These are phyloP conservation scores for Choloepus didactylus DNA, from an alignment of 2,797 vertebrate genomes.

Conservation along the genomic window DNA sequence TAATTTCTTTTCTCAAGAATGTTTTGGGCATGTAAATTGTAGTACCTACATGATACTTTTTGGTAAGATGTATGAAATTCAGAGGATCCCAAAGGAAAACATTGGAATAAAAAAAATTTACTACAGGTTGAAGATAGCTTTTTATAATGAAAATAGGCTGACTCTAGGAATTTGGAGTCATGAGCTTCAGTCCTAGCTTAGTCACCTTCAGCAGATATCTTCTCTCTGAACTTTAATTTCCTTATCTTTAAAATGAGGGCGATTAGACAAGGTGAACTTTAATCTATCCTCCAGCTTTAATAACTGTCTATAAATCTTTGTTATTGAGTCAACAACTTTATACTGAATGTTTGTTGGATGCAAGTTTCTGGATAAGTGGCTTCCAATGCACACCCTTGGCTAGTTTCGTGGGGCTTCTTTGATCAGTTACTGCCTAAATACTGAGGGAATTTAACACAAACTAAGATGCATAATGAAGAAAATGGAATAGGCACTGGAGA, in stretches of 20 bases:
- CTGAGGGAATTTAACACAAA: constrained; percentile 32
- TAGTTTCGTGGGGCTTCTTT: neutral
- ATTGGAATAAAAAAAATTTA: neutral
- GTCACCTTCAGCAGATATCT: neutral
- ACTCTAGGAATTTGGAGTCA: neutral
- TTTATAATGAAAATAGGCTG: constrained; percentile 30
- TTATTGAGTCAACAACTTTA: neutral
- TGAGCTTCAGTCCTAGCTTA: neutral
- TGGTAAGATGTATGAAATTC: neutral
- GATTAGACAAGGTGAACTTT: neutral
- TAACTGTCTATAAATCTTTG: neutral
- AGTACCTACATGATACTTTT: neutral
- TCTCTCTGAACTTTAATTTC: constrained; percentile 7
- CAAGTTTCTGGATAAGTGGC: neutral
- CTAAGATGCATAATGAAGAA: neutral
- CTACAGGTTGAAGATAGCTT: neutral
- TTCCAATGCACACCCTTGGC: neutral
- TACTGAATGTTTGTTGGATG: neutral
- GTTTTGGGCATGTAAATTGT: neutral
- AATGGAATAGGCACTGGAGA: neutral
- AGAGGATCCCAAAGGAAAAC: constrained; percentile 43
- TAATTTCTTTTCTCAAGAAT: constrained; percentile 1
- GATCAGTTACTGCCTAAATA: neutral
- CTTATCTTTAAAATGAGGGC: constrained; percentile 59
- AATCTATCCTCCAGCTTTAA: neutral